phyloP scores from a whole-genome alignment of 2,797 vertebrate genomes.

The Vultur gryphus region DNA sequence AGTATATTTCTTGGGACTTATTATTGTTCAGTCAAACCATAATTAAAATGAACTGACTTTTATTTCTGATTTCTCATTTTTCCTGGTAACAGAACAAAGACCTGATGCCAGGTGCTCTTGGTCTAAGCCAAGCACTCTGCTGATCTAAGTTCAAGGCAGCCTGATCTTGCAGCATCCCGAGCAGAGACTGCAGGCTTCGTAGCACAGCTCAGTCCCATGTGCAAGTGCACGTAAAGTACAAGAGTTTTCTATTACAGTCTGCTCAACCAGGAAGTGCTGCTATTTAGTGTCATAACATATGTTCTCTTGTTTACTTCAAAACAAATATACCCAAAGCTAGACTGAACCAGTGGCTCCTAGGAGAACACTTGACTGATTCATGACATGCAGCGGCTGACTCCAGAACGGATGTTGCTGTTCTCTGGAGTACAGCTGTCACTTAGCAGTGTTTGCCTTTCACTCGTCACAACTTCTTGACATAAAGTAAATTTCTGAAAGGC shows the following conservation, averaged over 20 bases:
- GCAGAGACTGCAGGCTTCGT: not conserved
- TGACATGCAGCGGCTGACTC: not conserved
- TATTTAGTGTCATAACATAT: not conserved
- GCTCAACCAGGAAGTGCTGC: not conserved
- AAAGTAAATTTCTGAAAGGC: not conserved
- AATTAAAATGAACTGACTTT: not conserved
- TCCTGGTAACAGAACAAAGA: not conserved
- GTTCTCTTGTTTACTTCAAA: constrained; percentile 25
- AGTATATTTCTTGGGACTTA: not conserved
- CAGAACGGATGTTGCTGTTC: not conserved
- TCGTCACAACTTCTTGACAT: not conserved
- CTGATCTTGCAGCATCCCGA: not conserved
- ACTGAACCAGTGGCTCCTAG: not conserved
- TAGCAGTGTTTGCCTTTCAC: not conserved
- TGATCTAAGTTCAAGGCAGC: not conserved
- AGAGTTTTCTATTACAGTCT: not conserved
- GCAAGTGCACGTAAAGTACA: not conserved
- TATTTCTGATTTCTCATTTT: not conserved
- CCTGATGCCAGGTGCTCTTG: not conserved
- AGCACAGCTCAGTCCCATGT: not conserved
- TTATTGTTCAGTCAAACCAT: not conserved
- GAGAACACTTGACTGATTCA: not conserved
- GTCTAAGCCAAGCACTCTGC: not conserved
- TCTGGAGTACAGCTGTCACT: constrained; percentile 22
- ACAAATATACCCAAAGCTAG: not conserved